Evolutionary conservation across 2,888 invertebrate species (phyloP), one percentile per base, ranked within the genome.

Genomic region (Eristalinus aeneus): DNA sequence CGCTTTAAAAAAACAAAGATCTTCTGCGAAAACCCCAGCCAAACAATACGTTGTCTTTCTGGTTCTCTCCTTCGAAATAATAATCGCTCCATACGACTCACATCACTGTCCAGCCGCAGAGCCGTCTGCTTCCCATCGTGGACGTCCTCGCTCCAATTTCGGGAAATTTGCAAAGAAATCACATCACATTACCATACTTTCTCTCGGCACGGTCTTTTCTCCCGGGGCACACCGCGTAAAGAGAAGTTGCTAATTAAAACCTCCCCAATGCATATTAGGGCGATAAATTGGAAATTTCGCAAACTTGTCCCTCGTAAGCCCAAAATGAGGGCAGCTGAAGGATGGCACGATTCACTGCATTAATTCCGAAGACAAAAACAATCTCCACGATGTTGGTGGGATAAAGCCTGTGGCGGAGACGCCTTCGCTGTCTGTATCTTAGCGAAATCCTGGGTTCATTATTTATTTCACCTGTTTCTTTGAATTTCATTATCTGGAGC

Each of bases 401-500:
- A 46, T 46, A 46, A 16, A 46, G 46, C 2, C 8, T n/a, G 46
- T 8, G 16, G 46, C 16, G 46, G 46, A n/a, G 46, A 46, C 16
- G 5, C 16, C 46, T 16, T 16, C 46, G 16, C 8, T 11, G 56
- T 22, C 23, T 56, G 10, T 58, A 58, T 64, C 16, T 54, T 31
- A 4, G 6, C 27, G 22, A 64, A 60, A 60, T 53, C 67, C 74
- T 60, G 34, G 71, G 12, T 60, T 61, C 71, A 72, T 79, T 74
- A 78, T 72, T 72, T 79, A 79, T 75, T 84, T 81, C 80, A 85
- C 85, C 85, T 85, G 85, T 85, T 85, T 81, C 69, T 61, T 69
- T 76, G 75, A 79, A 80, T 81, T 77, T 73, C 63, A 73, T 80
- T 73, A 69, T 69, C 76, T 32, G 72, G 16, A 73, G 85, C 81